Evolutionary conservation across 1,140 invertebrate species (phyloP).

Genomic region (Chelonus insularis): DNA sequence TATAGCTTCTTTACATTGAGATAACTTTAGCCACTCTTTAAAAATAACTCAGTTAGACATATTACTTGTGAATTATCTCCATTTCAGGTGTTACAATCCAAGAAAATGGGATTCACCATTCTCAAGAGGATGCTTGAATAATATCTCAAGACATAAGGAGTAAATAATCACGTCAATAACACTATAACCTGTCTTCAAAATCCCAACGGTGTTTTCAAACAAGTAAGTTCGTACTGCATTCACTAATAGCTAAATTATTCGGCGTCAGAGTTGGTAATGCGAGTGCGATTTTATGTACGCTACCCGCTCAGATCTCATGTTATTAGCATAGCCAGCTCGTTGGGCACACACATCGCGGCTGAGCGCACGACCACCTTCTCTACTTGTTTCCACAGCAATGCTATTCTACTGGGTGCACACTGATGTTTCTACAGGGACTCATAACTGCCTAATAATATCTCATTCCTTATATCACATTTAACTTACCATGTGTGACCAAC

Average conservation of each 20-base stretch:
- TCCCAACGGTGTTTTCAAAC: constrained; percentile 15
- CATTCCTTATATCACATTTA: constrained; percentile 51
- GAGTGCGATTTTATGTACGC: constrained; percentile 55
- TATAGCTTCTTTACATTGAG: too few relatives aligned
- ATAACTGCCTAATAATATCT: constrained; percentile 55
- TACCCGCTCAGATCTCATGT: constrained; percentile 46
- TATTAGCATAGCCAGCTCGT: constrained; percentile 55
- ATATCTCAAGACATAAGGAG: background rate
- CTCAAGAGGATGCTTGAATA: background rate
- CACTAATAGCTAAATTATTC: constrained; percentile 54
- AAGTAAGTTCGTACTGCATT: constrained; percentile 33
- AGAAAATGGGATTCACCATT: background rate
- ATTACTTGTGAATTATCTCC: too few relatives aligned
- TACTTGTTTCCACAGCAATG: constrained; percentile 8
- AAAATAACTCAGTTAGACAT: too few relatives aligned
- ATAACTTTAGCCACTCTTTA: too few relatives aligned
- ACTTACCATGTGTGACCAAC: constrained; percentile 1
- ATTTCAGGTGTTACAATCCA: too few relatives aligned
- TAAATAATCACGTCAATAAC: background rate
- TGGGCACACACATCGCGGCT: constrained; percentile 33
- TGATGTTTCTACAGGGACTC: constrained; percentile 48
- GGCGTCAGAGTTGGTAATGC: constrained; percentile 52
- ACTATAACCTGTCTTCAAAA: constrained; percentile 7
- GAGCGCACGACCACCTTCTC: constrained; percentile 8
- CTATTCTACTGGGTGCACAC: constrained; percentile 33